Conservation (phyloP, 2,888 invertebrate genomes). For the Ctena decussata region DNA sequence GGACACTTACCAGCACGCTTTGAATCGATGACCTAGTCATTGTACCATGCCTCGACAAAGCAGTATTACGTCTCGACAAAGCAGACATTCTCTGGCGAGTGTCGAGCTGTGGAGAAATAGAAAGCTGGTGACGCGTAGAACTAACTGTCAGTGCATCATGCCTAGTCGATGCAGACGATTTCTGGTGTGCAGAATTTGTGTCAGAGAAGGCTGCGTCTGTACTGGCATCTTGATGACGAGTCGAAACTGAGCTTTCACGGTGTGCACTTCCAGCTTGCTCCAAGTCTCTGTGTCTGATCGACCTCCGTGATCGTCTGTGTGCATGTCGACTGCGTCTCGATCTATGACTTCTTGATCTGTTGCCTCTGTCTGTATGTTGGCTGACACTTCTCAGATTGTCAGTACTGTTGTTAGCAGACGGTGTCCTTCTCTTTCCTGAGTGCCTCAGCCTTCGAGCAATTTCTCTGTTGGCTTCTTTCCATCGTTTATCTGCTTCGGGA, state of each 20-base stretch:
- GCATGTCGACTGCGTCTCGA: neutral
- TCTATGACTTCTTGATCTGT: neutral
- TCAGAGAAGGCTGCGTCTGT: neutral
- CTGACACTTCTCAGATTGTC: neutral
- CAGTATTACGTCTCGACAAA: neutral
- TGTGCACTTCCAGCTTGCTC: neutral
- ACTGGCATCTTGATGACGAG: neutral
- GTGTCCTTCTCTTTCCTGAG: neutral
- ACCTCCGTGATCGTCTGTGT: neutral
- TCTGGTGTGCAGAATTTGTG: neutral
- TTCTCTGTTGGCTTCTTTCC: neutral
- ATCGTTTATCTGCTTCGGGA: slow-evolving; percentile 39
- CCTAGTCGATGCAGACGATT: neutral
- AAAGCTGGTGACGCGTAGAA: neutral
- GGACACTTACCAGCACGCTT: neutral
- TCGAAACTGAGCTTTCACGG: neutral
- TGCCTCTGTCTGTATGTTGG: neutral
- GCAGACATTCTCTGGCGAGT: neutral
- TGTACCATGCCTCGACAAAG: too few species aligned
- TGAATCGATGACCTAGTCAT: neutral
- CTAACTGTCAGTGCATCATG: neutral
- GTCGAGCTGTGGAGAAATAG: neutral
- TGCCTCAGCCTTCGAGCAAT: too few species aligned
- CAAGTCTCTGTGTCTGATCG: neutral
- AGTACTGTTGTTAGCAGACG: neutral